Evolutionary conservation across 2,113 vertebrate genomes (phyloP), one percentile per base, ranked within the genome.

Genomic region (Oenanthe melanoleuca): DNA sequence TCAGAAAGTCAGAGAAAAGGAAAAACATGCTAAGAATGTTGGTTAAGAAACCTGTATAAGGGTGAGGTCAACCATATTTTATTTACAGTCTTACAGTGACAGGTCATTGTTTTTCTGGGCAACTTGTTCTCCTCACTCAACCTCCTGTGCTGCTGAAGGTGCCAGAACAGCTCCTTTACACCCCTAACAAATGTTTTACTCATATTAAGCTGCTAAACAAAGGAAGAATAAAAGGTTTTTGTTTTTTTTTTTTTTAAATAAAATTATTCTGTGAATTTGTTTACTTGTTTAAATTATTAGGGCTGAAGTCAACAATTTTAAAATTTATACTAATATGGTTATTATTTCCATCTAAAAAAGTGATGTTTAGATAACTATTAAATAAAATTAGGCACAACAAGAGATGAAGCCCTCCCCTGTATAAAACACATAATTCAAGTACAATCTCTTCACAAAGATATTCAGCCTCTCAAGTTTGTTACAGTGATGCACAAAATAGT

Each of bases 41-140:
- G 1, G 57, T 37, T 33, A 33, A 52, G 33, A 45, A 60, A 52
- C 33, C 18, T 53, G 12, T n/a, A 11, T 34, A 79, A 63, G 45
- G 4, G 3, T 63, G 79, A 92, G 45, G 67, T 44, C 0, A 0
- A 55, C 20, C 29, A 21, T 40, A 52, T 63, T 73, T 53, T 81
- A 61, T 73, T 77, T 80, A 28, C 73, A 95, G 49, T 73, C 40
- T 40, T 55, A 57, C 15, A 77, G 59, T 34, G 66, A 66, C 22
- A 49, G 38, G 47, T 55, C 69, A 66, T 14, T 70, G 80, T 59
- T 94, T 94, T 89, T 84, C 86, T 73, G 57, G 34, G 63, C 57
- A 90, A 86, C 50, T 82, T 75, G 8, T 8, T 60, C 57, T 88
- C 72, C 72, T 69, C 61, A 69, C 33, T 64, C 49, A 47, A 23